Evolutionary conservation across 2,113 vertebrate species (phyloP).

Genomic region (Myotis yumanensis): DNA sequence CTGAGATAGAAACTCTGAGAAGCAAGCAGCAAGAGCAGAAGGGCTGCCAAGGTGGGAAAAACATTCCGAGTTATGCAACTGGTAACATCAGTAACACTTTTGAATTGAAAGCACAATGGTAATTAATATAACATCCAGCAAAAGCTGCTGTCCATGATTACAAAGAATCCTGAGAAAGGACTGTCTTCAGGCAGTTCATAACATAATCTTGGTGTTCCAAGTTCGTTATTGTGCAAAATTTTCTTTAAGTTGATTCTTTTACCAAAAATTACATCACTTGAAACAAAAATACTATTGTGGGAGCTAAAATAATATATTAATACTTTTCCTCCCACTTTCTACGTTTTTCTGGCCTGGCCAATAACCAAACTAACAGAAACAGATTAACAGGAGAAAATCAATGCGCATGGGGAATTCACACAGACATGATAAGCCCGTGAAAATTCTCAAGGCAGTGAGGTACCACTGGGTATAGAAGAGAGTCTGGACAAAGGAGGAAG

Average conservation of each 20-base stretch:
- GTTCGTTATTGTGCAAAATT: background rate
- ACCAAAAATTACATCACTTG: background rate
- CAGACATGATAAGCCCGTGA: background rate
- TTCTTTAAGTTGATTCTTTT: background rate
- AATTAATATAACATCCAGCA: constrained; percentile 17
- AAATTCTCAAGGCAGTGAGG: background rate
- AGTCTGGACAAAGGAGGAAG: background rate
- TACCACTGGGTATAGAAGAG: background rate
- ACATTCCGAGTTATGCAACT: constrained; percentile 40
- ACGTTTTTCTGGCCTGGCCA: background rate
- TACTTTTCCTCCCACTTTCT: background rate
- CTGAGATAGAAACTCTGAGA: constrained; percentile 54
- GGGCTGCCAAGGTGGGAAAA: constrained; percentile 38
- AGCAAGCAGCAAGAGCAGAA: constrained; percentile 14
- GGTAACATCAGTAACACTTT: constrained; percentile 40
- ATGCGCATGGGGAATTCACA: background rate
- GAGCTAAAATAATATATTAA: background rate
- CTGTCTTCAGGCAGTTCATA: background rate
- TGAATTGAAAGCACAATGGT: background rate
- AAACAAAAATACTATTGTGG: background rate
- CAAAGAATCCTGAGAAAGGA: constrained; percentile 25
- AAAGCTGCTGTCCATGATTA: background rate
- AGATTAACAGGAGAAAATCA: background rate
- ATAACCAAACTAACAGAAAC: background rate
- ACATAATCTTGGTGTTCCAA: constrained; percentile 12